These are phyloP conservation scores for Drosophila infuscata DNA, from an alignment of 2,888 invertebrate genomes.

Conservation along the genomic window DNA sequence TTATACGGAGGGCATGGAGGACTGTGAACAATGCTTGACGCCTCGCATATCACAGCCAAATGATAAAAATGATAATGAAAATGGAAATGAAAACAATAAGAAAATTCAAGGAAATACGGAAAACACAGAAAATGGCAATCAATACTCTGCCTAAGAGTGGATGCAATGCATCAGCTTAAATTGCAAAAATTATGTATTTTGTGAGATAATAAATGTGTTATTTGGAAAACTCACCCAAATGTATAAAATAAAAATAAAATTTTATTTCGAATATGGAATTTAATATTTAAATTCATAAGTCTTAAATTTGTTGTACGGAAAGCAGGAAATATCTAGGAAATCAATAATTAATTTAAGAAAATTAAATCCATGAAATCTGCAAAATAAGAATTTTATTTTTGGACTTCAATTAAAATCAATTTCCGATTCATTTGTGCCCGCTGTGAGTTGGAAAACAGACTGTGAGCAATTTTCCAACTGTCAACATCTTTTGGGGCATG, in stretches of 20 bases:
- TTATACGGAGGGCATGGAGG: slow-evolving; percentile 53
- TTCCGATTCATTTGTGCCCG: slow-evolving; percentile 17
- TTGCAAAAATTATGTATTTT: neutral
- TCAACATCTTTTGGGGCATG: slow-evolving; percentile 47
- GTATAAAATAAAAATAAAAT: neutral
- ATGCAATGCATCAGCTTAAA: neutral
- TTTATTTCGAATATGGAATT: neutral
- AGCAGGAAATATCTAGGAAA: neutral
- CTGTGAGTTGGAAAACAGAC: neutral
- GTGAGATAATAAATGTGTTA: neutral
- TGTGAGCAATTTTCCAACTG: slow-evolving; percentile 15
- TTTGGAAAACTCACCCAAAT: neutral
- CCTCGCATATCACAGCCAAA: neutral
- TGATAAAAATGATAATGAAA: neutral
- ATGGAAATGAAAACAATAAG: neutral
- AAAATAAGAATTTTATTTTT: neutral
- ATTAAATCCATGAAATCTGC: neutral
- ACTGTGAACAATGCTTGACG: slow-evolving; percentile 49
- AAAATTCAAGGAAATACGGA: neutral
- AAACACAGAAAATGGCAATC: neutral
- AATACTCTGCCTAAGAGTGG: neutral
- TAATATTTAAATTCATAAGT: neutral
- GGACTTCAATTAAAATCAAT: neutral
- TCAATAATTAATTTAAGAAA: neutral
- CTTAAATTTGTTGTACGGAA: neutral